Evolutionary conservation across 2,888 invertebrate species (phyloP).

Genomic region (Agrotis ipsilon): DNA sequence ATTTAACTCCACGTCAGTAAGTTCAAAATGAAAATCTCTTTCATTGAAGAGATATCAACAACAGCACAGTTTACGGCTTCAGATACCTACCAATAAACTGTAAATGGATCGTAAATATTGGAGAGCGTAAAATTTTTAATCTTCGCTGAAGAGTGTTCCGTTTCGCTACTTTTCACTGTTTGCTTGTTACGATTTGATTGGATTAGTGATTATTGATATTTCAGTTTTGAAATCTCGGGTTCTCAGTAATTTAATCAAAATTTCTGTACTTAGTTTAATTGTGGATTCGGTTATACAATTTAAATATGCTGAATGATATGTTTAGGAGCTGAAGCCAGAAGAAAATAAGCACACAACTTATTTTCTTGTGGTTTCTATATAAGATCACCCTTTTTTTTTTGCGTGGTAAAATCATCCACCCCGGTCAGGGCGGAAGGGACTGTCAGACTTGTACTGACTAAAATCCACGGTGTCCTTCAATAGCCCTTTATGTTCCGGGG

Average conservation of each 20-base stretch:
- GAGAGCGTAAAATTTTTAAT: constrained; percentile 57
- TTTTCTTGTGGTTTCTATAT: too few species aligned
- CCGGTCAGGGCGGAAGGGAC: too few species aligned
- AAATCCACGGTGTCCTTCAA: too few species aligned
- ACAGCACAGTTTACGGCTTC: constrained; percentile 47
- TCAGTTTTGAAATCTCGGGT: not conserved
- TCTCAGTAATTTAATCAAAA: not conserved
- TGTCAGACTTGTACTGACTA: too few species aligned
- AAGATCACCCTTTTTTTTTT: too few species aligned
- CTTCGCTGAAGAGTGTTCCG: constrained; percentile 37
- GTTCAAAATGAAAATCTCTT: constrained; percentile 35
- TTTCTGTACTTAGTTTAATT: not conserved
- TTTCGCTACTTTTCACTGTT: constrained; percentile 4
- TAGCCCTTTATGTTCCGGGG: too few species aligned
- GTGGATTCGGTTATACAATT: not conserved
- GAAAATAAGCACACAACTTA: too few species aligned
- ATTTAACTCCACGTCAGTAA: constrained; percentile 20
- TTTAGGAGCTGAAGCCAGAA: too few species aligned
- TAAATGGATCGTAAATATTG: constrained; percentile 60
- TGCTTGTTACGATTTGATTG: constrained; percentile 16
- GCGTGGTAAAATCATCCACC: too few species aligned
- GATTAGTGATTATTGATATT: constrained; percentile 10
- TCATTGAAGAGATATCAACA: constrained; percentile 45
- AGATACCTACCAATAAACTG: constrained; percentile 52
- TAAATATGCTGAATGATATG: not conserved